These are phyloP conservation scores for Seladonia tumulorum DNA, from an alignment of 2,888 invertebrate species.

Conservation along the genomic window DNA sequence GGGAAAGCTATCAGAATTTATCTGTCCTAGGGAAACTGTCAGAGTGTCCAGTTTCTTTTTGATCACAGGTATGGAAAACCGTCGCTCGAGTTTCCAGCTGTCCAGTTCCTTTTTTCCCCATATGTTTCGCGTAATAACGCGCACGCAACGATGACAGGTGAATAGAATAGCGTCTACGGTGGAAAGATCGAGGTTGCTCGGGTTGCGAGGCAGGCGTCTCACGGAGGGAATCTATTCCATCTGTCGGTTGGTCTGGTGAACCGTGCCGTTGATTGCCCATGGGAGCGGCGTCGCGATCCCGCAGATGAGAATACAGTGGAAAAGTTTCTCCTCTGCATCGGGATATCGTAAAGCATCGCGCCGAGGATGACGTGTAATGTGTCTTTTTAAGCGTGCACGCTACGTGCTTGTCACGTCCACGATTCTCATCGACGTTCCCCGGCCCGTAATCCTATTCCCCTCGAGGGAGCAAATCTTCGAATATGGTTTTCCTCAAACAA, in stretches of 20 bases:
- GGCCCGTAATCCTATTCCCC: conserved; percentile 4
- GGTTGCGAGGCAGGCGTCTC: conserved; percentile 48
- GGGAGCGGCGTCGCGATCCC: conserved; percentile 55
- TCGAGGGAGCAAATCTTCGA: not conserved
- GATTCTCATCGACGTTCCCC: conserved; percentile 4
- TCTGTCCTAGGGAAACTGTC: not conserved
- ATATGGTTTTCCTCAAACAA: not conserved
- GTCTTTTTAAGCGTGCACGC: conserved; percentile 36
- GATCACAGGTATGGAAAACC: not conserved
- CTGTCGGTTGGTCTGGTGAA: conserved; percentile 55
- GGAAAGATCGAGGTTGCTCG: conserved; percentile 32
- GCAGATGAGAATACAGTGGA: conserved; percentile 53
- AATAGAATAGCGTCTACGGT: conserved; percentile 29
- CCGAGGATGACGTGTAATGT: conserved; percentile 32
- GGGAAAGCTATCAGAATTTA: not conserved
- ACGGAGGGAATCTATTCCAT: conserved; percentile 54
- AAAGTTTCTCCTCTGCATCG: conserved; percentile 49
- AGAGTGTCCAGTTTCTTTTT: not conserved
- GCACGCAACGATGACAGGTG: conserved; percentile 31
- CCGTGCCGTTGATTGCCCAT: conserved; percentile 61
- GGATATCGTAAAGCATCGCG: conserved; percentile 41
- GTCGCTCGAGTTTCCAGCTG: not conserved
- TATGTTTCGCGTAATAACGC: conserved; percentile 16
- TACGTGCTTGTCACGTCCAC: conserved; percentile 10
- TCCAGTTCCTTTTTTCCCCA: conserved; percentile 15